These are phyloP conservation scores for Drosophila ogumai DNA, from an alignment of 1,140 invertebrate genomes.

Conservation along the genomic window DNA sequence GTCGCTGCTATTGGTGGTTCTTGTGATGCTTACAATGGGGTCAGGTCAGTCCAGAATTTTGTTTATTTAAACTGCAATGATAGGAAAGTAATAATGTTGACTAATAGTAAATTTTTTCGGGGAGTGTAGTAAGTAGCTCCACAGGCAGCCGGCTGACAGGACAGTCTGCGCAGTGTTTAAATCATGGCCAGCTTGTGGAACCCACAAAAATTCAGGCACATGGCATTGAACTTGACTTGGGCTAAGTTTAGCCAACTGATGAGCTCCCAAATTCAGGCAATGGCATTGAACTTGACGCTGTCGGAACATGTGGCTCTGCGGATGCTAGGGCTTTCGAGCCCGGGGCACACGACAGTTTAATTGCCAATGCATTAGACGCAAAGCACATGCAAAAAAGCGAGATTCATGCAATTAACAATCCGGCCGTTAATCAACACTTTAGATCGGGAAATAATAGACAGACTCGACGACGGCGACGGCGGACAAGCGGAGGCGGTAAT, in stretches of 20 bases:
- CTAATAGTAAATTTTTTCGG: background rate
- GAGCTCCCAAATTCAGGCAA: constrained; percentile 1
- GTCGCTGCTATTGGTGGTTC: constrained; percentile 16
- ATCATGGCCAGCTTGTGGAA: constrained; percentile 29
- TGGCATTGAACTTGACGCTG: constrained; percentile 26
- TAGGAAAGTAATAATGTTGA: background rate
- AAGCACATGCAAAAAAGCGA: constrained; percentile 21
- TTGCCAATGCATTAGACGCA: constrained; percentile 44
- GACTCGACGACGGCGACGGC: background rate
- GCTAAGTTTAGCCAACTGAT: constrained; percentile 10
- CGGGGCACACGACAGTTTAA: constrained; percentile 37
- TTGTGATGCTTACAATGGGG: constrained; percentile 14
- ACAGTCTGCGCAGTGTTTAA: constrained; percentile 2
- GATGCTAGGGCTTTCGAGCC: background rate
- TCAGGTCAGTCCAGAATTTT: constrained; percentile 10
- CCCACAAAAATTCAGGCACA: background rate
- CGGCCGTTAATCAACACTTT: constrained; percentile 52
- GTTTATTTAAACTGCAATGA: constrained; percentile 14
- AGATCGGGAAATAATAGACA: constrained; percentile 52
- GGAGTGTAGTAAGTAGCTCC: background rate
- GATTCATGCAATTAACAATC: constrained; percentile 60
- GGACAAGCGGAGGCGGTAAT: constrained; percentile 17
- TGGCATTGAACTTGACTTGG: constrained; percentile 23
- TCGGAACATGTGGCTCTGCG: background rate
- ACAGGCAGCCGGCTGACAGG: background rate